Base-by-base conservation (phyloP, 2,888 invertebrate genomes). In the Chymomyza amoena region DNA sequence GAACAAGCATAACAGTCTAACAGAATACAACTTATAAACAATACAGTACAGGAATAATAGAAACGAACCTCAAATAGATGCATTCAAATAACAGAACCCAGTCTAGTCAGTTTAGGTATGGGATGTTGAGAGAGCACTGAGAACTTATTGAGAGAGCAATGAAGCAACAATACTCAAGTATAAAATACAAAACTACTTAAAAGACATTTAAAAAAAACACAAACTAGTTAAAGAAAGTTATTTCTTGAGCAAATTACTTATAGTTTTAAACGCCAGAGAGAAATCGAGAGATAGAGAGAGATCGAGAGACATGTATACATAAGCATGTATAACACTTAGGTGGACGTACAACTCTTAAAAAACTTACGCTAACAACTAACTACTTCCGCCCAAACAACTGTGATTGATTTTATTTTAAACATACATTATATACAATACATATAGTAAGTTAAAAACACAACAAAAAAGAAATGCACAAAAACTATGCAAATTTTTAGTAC, bases 351-450 rank as follows among this genome's bases (percentile, higher is more conserved):
- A 54, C 39, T 45, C 39, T 45, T 45, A 45, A 45, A 45, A 45
- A 13, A 45, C 13, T 45, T 13, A 45, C 39, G 39, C 64, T 72
- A 69, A 77, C 69, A 76, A 73, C 81, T 83, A 78, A 82, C 88
- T 87, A 90, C 89, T 87, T 90, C 90, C 90, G 90, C 90, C 90
- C 90, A 90, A 89, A 90, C 88, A 90, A 90, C 90, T 90, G 90
- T 90, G 90, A 90, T 90, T 90, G 89, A 90, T 87, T 88, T 84
- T 83, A 59, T 86, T 79, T 75, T 75, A 64, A 16, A 16, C 51
- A 68, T 63, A 45, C 36, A 36, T 36, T 25, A 25, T 25, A 25
- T 2, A 36, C 36, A 39, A 39, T 36, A 36, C 10, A 45, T 45
- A 45, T 13, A 45, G 39, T 45, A 45, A 45, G 39, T 13, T 45